Base-by-base conservation (phyloP, 2,797 vertebrate species). In the Rachycentron canadum region DNA sequence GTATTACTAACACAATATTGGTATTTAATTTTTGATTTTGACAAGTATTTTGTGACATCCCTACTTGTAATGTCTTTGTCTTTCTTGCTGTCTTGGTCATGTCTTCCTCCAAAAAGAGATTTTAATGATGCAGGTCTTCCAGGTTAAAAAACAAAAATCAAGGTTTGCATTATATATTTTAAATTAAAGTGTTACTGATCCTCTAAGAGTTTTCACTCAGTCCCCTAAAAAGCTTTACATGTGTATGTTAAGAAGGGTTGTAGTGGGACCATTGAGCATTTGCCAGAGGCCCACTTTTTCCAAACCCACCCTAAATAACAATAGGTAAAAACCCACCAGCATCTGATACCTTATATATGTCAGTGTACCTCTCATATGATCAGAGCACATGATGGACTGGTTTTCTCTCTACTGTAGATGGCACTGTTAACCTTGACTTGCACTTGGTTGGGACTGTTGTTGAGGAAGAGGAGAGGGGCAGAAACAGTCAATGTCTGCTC, bases 351-450 rank as follows among this genome's bases (percentile, higher is more conserved):
- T 69, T 5, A 19, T 30, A 71, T 17, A 26, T 25, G 43, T 65
- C 49, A 36, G 2, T 10, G 16, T 21, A 19, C 3, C 14, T 61
- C 62, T 76, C 34, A 30, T 36, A 50, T 69, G 66, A 71, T 78
- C 56, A 38, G 25, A 56, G 43, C 53, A 43, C 28, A 65, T 49
- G 69, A 79, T 86, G 84, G 88, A 88, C 83, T 83, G 4, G 53
- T 82, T 78, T 83, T 40, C 69, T 90, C 78, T 91, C 83, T 91
- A 91, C 93, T 94, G 96, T 97, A 97, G 97, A 95, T 97, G 97
- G 96, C 97, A 97, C 96, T 94, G 95, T 97, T 95, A 96, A 90
- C 94, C 95, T 89, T 88, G 86, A 86, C 89, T 91, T 91, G 75
- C 79, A 70, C 79, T 77, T 23, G 45, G 71, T 67, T 64, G 65